Evolutionary conservation across 2,888 invertebrate species (phyloP), one percentile per base, ranked within the genome.

Genomic region (Drosophila leonis): DNA sequence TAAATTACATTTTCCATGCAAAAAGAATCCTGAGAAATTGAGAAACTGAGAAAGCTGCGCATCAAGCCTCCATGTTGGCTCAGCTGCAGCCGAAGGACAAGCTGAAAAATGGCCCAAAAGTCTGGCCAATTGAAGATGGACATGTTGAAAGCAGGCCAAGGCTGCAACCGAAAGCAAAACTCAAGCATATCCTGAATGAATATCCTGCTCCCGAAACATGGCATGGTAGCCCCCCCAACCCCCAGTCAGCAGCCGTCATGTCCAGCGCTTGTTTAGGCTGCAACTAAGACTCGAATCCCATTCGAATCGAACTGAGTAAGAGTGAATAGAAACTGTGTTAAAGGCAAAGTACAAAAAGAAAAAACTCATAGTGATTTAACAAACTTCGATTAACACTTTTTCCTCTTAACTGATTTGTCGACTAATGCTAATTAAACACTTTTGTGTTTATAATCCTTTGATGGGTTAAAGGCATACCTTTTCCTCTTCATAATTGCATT

Each of bases 1-100:
- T 82, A 80, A 77, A 82, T 84, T 82, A 84, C 71, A 88, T 84
- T 73, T 71, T 18, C 55, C 65, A 84, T 78, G 70, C 70, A 83
- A 70, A 77, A 73, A 56, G 68, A 64, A 56, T 56, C 15, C 42
- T 31, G 29, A 70, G 51, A 48, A 48, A 27, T 56, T 39, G 42
- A 65, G 51, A 44, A 69, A 72, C 59, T 57, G 71, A 69, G 67
- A 76, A 69, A 64, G 39, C 67, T 63, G 37, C 70, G 48, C 79
- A 48, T 62, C 57, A 69, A 69, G 49, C 70, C 18, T 49, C n/a
- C 29, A 31, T 49, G 18, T 18, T 49, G 48, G 48, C 31, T 49
- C 48, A 31, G 27, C 29, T 49, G 37, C 68, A 56, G 31, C 37
- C 18, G n/a, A 56, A 52, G 49, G 37, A 41, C 37, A 39, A 41